Evolutionary conservation across 2,113 vertebrate genomes (phyloP), one percentile per base, ranked within the genome.

Genomic region (Mystacornis crossleyi): DNA sequence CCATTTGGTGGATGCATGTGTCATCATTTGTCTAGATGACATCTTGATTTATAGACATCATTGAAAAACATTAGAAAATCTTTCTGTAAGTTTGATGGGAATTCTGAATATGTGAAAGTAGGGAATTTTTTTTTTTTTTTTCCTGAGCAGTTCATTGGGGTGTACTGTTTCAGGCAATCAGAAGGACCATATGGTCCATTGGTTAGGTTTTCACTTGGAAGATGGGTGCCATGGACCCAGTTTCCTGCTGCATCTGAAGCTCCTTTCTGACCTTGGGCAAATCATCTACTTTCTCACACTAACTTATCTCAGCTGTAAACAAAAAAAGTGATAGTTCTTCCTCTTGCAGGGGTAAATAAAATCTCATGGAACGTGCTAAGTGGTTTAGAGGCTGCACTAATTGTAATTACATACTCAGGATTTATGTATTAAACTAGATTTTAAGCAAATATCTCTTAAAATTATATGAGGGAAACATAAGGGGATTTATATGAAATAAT

Each of bases 11-110:
- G 65, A 83, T 92, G 72, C 86, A 93, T 93, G 86, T 96, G 93
- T 95, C 96, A 96, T 97, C 92, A 94, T 97, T 96, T 97, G 86
- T 96, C 97, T 95, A 70, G 92, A 82, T 95, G 96, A 95, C 91
- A 96, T 94, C 91, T 95, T 95, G 94, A 97, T 96, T 97, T 97
- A 97, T 95, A 96, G 95, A 43, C 94, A 94, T 86, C 75, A 85
- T 85, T 90, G 95, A 91, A 96, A 97, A 97, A 94, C 78, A 96
- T 96, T 84, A 97, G 70, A 91, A 95, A 96, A 93, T 53, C 94
- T 89, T 95, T 89, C 96, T 81, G 60, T 54, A 80, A 87, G 73
- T 97, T 96, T 92, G 80, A 97, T 92, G 73, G 66, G 70, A 93
- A 94, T 91, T 94, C 83, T 77, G 89, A 92, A 94, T 85, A 89